Conservation (phyloP, 2,797 vertebrate species). For the Amphiprion clarkii region DNA sequence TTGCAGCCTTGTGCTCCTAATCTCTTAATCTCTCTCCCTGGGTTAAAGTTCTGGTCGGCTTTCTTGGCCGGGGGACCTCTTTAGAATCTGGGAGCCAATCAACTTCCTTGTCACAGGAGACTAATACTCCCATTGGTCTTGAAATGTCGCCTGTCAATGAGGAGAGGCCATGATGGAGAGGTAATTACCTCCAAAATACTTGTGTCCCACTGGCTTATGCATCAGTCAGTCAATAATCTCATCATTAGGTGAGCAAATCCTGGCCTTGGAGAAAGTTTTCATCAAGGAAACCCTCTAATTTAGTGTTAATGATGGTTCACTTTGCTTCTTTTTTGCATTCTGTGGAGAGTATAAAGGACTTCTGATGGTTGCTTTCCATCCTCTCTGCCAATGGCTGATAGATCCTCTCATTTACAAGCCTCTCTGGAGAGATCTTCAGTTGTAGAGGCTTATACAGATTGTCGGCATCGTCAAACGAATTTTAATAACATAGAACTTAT, state of each 20-base stretch:
- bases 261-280: constrained; percentile 10
- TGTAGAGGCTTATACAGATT: constrained; percentile 4
- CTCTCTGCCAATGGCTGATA: constrained; percentile 22
- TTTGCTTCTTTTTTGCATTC: background rate
- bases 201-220: constrained; percentile 23
- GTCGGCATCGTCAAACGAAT: constrained; percentile 23
- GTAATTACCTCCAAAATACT: constrained; percentile 54
- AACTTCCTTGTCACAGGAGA: constrained; percentile 43
- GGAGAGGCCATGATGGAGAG: constrained; percentile 40
- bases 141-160: constrained; percentile 54
- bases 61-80: constrained; percentile 8
- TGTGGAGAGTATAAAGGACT: background rate
- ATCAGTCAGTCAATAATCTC: constrained; percentile 56
- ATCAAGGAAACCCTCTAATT: background rate
- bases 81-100: constrained; percentile 60
- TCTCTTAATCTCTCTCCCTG: background rate
- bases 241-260: constrained; percentile 40
- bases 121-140: constrained; percentile 53
- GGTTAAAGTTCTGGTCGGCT: constrained; percentile 41
- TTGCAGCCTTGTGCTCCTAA: too few species aligned
- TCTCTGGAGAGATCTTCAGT: constrained; percentile 12
- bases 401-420: constrained; percentile 24
- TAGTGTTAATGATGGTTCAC: background rate
- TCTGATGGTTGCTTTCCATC: background rate
- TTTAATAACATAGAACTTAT: constrained; percentile 13